These are phyloP conservation scores for Lineus longissimus DNA, from an alignment of 1,140 invertebrate species.

Conservation along the genomic window DNA sequence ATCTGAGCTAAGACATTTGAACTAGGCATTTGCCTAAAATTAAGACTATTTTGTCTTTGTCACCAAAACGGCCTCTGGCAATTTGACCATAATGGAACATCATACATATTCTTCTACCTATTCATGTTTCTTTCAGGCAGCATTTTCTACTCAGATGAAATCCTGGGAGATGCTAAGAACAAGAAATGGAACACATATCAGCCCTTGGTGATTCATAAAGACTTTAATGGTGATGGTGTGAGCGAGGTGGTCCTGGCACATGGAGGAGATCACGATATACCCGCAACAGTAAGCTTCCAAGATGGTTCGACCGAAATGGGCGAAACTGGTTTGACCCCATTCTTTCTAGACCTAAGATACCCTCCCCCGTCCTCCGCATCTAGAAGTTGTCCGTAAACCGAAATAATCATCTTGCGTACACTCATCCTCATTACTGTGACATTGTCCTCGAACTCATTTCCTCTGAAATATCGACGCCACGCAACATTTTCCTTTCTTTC, in stretches of 20 bases:
- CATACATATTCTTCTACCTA: neutral
- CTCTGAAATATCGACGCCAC: neutral
- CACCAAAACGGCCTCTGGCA: neutral
- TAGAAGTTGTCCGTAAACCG: too few relatives aligned
- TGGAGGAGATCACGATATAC: slow-evolving; percentile 33
- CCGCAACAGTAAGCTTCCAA: neutral
- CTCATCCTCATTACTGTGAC: too few relatives aligned
- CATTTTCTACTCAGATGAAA: slow-evolving; percentile 25
- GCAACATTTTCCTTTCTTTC: neutral
- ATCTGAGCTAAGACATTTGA: too few relatives aligned
- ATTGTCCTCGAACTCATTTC: neutral
- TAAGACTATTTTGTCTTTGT: neutral
- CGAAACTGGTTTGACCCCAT: too few relatives aligned
- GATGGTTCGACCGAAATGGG: slow-evolving; percentile 21
- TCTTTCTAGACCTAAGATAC: too few relatives aligned
- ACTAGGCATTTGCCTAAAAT: too few relatives aligned
- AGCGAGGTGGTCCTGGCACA: slow-evolving; percentile 42
- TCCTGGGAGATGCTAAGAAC: too few relatives aligned
- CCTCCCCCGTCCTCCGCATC: too few relatives aligned
- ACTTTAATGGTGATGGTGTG: slow-evolving; percentile 40
- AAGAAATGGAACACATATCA: slow-evolving; percentile 38
- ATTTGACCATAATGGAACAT: neutral
- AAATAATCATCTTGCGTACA: neutral
- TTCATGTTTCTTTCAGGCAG: slow-evolving; percentile 21
- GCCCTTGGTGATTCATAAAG: slow-evolving; percentile 27